Base-by-base conservation (phyloP, 2,888 invertebrate species). In the Morpho helenor region DNA sequence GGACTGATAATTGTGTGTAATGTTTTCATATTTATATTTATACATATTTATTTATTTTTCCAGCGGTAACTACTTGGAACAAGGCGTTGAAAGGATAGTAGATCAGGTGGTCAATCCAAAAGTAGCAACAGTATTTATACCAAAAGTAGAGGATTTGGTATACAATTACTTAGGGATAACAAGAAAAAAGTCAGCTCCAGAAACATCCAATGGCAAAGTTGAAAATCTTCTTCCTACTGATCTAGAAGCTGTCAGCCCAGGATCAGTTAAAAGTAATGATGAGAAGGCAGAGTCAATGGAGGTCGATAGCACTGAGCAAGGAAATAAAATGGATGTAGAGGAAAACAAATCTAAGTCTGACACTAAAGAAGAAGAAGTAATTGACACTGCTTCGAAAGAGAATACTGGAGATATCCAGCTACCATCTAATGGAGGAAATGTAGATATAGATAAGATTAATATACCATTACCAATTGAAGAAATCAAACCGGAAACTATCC, bases 91-190 rank as follows among this genome's bases (percentile, higher is more conserved):
- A 79, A 93, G 98, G 66, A 97, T 99, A 64, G 97, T 98, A 0
- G 98, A 98, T 77, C 98, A 99, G 91, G 97, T 98, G 0, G 97
- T 98, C 0, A 97, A 97, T 81, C 97, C 97, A 0, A 98, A 98
- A 91, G 96, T 98, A 7, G 94, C 94, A 64, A 93, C 96, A 3
- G 94, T 96, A 8, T 97, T 98, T 78, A 94, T 96, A 75, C 96
- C 98, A 0, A 95, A 96, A 91, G 96, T 98, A 7, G 97, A 97
- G 82, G 96, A 97, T 71, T 94, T 97, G 10, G 96, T 97, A 0
- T 98, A 97, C 76, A 95, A 95, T 78, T 96, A 94, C 79, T 85
- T 98, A 49, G 97, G 97, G 0, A 93, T 98, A 52, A 93, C 96
- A 57, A 93, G 94, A 67, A 95, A 95, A 46, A 92, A 93, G 64